A percentile compares a stretch with the other conserved stretches of the same genome.
phyloP scores from a whole-genome alignment of 2,888 invertebrate species.

The Hypomecis punctinalis region DNA sequence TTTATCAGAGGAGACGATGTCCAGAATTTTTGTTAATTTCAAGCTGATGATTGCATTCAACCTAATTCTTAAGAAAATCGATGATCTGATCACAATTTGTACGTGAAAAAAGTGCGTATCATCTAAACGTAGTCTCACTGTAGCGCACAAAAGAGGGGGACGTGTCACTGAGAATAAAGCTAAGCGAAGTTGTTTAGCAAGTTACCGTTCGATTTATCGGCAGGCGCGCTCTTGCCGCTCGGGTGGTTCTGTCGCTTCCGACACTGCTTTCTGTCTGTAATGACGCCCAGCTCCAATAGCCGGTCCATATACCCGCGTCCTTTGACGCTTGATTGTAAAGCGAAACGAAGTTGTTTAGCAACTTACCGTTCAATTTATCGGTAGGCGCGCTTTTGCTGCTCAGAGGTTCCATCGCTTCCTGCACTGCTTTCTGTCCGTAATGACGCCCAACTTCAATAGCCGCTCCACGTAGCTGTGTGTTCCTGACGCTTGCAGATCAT shows the following conservation, averaged over 20 bases:
- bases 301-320: conserved; percentile 90
- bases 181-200: conserved; percentile 57
- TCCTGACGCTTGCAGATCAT: conserved; percentile 89
- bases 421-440: conserved; percentile 90
- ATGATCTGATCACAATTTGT: neutral
- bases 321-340: conserved; percentile 82
- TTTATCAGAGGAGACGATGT: too few relatives aligned
- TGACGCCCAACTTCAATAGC: conserved; percentile 91
- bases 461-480: conserved; percentile 89
- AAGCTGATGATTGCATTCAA: too few relatives aligned
- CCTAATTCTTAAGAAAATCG: too few relatives aligned
- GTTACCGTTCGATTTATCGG: conserved; percentile 70
- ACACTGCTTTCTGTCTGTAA: conserved; percentile 90
- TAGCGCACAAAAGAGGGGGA: conserved; percentile 18
- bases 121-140: conserved; percentile 16
- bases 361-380: too few relatives aligned
- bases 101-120: neutral
- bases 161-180: conserved; percentile 46
- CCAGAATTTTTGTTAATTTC: too few relatives aligned
- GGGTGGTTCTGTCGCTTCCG: conserved; percentile 84
- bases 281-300: conserved; percentile 91
- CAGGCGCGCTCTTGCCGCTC: conserved; percentile 60
- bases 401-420: conserved; percentile 83
- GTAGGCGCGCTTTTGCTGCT: too few relatives aligned
- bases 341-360: too few relatives aligned